A percentile compares a stretch with the other conserved stretches of the same genome.
These are phyloP conservation scores for Fistularia tabacaria DNA, from an alignment of 2,797 vertebrate genomes.

Conservation along the genomic window DNA sequence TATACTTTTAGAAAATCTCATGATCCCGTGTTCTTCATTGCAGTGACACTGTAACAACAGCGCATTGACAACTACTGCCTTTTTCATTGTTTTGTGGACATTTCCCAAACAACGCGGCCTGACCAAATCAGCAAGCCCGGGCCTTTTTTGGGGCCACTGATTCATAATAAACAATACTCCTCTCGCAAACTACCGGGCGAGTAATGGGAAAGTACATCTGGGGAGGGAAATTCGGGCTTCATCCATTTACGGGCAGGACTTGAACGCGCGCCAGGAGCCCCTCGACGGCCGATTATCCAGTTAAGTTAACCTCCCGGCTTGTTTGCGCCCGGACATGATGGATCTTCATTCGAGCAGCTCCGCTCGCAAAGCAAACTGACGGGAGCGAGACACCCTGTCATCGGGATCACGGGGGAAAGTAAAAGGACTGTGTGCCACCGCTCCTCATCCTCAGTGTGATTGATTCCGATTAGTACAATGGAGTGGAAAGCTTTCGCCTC, in stretches of 20 bases:
- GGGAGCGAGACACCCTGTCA: constrained; percentile 3
- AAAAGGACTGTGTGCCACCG: constrained; percentile 13
- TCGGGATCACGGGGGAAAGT: constrained; percentile 5
- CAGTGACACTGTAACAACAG: no score
- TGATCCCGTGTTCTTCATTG: no score
- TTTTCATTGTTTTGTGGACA: no score
- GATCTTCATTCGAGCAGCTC: constrained; percentile 30
- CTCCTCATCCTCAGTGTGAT: neutral
- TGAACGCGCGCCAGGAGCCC: constrained; percentile 48
- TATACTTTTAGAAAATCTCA: no score
- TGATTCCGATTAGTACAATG: neutral
- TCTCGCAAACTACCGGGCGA: no score
- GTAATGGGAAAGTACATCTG: neutral
- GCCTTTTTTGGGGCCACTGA: no score
- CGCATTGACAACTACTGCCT: no score
- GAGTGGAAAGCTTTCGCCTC: no score
- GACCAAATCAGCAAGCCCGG: no score
- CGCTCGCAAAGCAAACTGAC: constrained; percentile 4
- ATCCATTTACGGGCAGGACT: constrained; percentile 21
- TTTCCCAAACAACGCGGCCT: no score
- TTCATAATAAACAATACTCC: no score
- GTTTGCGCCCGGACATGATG: constrained; percentile 39
- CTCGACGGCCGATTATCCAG: constrained; percentile 40
- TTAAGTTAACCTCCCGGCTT: constrained; percentile 44
- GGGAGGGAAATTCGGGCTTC: no score